phyloP scores from a whole-genome alignment of 2,888 invertebrate species.

The Ctena decussata region DNA sequence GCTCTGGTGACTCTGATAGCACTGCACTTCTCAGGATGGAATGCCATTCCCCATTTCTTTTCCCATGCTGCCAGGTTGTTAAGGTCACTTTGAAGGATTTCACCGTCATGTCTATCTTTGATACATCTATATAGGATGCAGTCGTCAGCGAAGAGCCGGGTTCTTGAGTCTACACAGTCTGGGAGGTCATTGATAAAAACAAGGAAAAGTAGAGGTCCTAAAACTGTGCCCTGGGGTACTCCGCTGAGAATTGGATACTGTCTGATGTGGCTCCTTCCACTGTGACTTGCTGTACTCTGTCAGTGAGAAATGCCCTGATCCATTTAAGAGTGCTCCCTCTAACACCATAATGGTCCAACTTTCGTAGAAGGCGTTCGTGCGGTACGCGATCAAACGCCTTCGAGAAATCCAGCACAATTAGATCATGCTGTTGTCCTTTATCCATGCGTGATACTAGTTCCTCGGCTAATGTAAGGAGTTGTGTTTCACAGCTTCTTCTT shows the following conservation, averaged over 20 bases:
- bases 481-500: background rate
- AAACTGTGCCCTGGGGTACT: no score
- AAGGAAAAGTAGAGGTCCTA: no score
- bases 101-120: background rate
- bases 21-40: background rate
- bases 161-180: no score
- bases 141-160: no score
- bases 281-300: background rate
- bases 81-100: background rate
- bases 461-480: no score
- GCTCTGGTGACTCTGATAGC: background rate
- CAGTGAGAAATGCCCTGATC: background rate
- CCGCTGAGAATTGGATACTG: background rate
- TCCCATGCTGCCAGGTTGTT: background rate
- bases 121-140: conserved; percentile 3
- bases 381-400: no score
- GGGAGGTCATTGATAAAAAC: no score
- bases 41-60: background rate
- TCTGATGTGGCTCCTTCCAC: background rate
- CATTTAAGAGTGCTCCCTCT: background rate
- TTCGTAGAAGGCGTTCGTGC: background rate
- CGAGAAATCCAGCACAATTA: no score
- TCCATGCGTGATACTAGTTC: no score
- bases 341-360: background rate
- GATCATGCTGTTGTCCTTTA: no score